phyloP scores from a whole-genome alignment of 2,888 invertebrate species.

The Callinectes sapidus region DNA sequence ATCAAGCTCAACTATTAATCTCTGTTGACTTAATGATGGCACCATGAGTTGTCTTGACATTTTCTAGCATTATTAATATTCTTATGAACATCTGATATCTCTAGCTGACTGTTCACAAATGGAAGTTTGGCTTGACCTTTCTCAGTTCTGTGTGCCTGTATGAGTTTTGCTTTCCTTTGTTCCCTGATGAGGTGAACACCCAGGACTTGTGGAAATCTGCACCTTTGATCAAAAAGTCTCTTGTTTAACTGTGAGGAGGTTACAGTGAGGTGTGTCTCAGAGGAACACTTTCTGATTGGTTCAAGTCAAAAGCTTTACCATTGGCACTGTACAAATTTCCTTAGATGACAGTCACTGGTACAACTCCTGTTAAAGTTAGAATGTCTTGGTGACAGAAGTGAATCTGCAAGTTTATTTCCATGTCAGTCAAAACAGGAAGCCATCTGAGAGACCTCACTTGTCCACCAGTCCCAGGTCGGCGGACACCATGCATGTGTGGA shows the following conservation, averaged over 20 bases:
- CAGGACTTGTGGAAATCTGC: background rate
- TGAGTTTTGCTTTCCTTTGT: background rate
- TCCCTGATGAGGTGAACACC: background rate
- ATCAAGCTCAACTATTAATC: background rate
- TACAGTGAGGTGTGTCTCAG: background rate
- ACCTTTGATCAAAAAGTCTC: background rate
- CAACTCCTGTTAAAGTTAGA: background rate
- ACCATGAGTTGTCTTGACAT: background rate
- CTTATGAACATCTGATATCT: background rate
- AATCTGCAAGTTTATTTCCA: background rate
- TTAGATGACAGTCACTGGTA: background rate
- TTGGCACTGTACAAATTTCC: background rate
- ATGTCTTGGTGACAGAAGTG: background rate
- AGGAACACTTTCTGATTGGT: background rate
- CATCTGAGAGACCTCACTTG: background rate
- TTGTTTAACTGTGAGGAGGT: background rate
- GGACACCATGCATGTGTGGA: background rate
- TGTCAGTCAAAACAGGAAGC: background rate
- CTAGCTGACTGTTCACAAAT: background rate
- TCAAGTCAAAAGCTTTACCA: background rate
- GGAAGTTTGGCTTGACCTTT: background rate
- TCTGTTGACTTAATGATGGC: background rate
- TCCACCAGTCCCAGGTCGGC: background rate
- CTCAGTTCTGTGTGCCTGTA: background rate
- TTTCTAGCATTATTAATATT: conserved; percentile 1